Percentiles rank a stretch among this genome's conserved stretches.
Conservation (phyloP, 2,797 vertebrate genomes). For the Picus viridis region DNA sequence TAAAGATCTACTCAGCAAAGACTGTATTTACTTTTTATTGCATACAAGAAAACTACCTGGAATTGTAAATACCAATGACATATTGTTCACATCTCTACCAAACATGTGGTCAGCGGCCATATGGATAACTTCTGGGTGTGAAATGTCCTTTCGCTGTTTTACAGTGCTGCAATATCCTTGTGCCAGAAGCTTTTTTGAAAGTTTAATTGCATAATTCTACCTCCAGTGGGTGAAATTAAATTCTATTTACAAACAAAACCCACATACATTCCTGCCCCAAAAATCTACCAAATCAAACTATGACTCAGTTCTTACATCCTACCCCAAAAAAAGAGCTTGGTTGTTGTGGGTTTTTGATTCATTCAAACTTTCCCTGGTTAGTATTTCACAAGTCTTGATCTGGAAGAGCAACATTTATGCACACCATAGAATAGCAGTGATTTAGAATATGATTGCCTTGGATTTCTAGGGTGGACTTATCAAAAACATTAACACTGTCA, state of each 20-base stretch:
- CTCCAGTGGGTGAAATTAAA: conserved; percentile 29
- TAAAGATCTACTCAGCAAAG: conserved; percentile 70
- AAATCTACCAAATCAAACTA: background rate
- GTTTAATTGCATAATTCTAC: conserved; percentile 60
- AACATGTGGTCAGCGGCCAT: conserved; percentile 72
- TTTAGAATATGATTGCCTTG: background rate
- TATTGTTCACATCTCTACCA: conserved; percentile 72
- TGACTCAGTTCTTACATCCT: background rate
- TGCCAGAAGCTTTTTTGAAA: conserved; percentile 53
- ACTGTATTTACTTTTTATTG: conserved; percentile 71
- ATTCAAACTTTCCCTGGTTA: background rate
- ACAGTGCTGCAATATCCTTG: conserved; percentile 54
- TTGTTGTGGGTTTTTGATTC: background rate
- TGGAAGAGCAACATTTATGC: background rate
- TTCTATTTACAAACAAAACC: conserved; percentile 57
- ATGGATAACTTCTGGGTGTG: conserved; percentile 72
- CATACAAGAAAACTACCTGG: conserved; percentile 73
- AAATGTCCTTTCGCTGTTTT: conserved; percentile 67
- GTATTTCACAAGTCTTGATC: background rate
- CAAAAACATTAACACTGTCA: background rate
- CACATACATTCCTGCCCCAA: background rate
- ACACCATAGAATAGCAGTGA: background rate
- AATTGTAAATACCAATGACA: conserved; percentile 74
- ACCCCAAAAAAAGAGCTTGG: background rate
- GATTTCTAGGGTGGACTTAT: background rate